Base-by-base conservation (phyloP, 2,888 invertebrate genomes). In the Agrochola macilenta region DNA sequence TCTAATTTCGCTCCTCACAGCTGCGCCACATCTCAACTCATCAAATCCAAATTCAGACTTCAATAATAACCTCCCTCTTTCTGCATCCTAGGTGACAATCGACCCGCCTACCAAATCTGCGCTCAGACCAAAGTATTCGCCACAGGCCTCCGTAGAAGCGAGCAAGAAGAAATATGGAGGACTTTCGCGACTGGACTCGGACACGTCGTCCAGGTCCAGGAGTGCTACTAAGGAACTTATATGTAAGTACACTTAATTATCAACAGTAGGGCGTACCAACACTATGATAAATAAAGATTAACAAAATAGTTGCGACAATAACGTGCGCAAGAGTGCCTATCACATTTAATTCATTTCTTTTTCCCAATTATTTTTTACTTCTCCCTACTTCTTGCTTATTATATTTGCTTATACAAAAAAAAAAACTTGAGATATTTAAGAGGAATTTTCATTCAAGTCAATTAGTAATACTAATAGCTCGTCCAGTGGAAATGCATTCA, bases 151-250 rank as follows among this genome's bases (percentile, higher is more conserved):
- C 0, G 90, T 95, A 4, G 96, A 96, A 49, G 93, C 93, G 1
- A 91, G 93, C 91, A 95, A 95, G 92, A 94, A 94, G 94, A 95
- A 96, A 81, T 97, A 97, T 78, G 96, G 96, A 54, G 91, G 84
- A 61, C 78, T 84, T 4, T 23, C 95, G 84, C 97, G 97, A 94
- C 97, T 98, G 83, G 98, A 98, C 89, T 98, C 98, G 0, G 98
- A 98, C 88, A 98, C 98, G 76, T 98, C 98, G 1, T 98, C 98
- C 4, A 97, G 99, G 93, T 99, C 99, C 52, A 97, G 99, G 89
- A 99, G 98, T 93, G 97, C 99, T 54, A 99, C 99, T 3, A 99
- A 99, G 96, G 99, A 99, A 96, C 96, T 99, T 87, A 98, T 98
- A 90, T 96, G 98, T 98, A 97, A 97, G 97, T 97, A 92, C 14